Evolutionary conservation across 2,797 vertebrate species (phyloP), one percentile per base, ranked within the genome.

Genomic region (Pipistrellus kuhlii): DNA sequence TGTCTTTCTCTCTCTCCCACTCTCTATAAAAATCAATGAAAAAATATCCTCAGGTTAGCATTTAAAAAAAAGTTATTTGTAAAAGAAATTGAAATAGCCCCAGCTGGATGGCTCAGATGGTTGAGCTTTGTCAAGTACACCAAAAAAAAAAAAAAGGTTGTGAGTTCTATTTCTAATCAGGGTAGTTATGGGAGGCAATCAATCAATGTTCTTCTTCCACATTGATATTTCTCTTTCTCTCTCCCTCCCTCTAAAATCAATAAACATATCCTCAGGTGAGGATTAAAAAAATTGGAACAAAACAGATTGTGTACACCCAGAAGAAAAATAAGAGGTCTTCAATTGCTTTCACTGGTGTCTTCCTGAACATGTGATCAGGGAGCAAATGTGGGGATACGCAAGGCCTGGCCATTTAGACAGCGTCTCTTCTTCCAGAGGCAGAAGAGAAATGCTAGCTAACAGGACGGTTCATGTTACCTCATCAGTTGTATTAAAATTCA

Each of bases 401-500:
- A 62, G 57, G 92, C 30, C 25, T 55, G 44, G 41, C 41, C 78
- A 66, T 53, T 0, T 8, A 85, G 85, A 95, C 2, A 82, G 53
- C 72, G 77, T 88, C 81, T 83, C 96, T 85, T 66, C 81, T 83
- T 51, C 4, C 0, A 38, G 41, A 83, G 21, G 6, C 59, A 97
- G 18, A 95, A 91, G 80, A 25, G 71, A 92, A 97, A 96, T 0
- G 69, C 72, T 94, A 96, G 75, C 75, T 94, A 96, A 96, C 90
- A 93, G 96, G 95, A 90, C 35, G 80, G 94, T 84, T 96, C 93
- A 71, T 71, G 41, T 96, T 96, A 96, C 96, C 69, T 96, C 95
- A 94, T 86, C 82, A 95, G 96, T 44, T 57, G 9, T 83, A 97
- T 96, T 97, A 97, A 97, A 98, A 98, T 97, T 97, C 96, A 97